Conservation (phyloP, 2,888 invertebrate species). For the Candidula unifasciata region DNA sequence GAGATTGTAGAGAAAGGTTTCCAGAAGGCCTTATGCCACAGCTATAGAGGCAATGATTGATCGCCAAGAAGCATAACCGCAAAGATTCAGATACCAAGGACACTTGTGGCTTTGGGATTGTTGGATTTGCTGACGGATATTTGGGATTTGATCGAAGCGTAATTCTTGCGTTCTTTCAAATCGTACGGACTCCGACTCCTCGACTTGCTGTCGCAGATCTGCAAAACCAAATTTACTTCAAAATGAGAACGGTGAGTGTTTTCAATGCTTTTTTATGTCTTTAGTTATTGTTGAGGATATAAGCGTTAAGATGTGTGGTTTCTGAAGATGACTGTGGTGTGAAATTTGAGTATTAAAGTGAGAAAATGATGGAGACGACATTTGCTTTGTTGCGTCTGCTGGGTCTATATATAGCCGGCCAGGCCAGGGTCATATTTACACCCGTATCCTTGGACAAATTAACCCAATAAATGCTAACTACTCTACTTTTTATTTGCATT, state of each 20-base stretch:
- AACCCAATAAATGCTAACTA: too few relatives aligned
- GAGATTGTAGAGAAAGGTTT: constrained; percentile 22
- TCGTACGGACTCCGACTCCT: constrained; percentile 8
- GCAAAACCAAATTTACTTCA: constrained; percentile 31
- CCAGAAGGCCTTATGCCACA: constrained; percentile 44
- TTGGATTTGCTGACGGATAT: constrained; percentile 43
- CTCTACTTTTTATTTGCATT: too few relatives aligned
- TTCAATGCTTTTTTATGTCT: not conserved
- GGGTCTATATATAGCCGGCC: constrained; percentile 18
- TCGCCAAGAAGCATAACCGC: constrained; percentile 43
- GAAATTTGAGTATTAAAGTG: too few relatives aligned
- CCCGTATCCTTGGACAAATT: not conserved
- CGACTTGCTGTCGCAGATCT: constrained; percentile 21
- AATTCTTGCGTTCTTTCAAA: not conserved
- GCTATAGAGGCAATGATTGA: constrained; percentile 52
- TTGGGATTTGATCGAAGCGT: not conserved
- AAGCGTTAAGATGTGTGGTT: too few relatives aligned
- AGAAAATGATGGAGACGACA: too few relatives aligned
- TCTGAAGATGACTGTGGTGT: too few relatives aligned
- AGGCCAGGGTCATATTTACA: constrained; percentile 13
- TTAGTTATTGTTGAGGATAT: not conserved
- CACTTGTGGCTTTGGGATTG: constrained; percentile 27
- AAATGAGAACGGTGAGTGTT: constrained; percentile 50
- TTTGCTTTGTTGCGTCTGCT: constrained; percentile 10
- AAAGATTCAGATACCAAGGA: constrained; percentile 33